Percentiles rank a stretch among this genome's conserved stretches.
These are phyloP conservation scores for Venturia canescens DNA, from an alignment of 1,140 invertebrate species.

Conservation along the genomic window DNA sequence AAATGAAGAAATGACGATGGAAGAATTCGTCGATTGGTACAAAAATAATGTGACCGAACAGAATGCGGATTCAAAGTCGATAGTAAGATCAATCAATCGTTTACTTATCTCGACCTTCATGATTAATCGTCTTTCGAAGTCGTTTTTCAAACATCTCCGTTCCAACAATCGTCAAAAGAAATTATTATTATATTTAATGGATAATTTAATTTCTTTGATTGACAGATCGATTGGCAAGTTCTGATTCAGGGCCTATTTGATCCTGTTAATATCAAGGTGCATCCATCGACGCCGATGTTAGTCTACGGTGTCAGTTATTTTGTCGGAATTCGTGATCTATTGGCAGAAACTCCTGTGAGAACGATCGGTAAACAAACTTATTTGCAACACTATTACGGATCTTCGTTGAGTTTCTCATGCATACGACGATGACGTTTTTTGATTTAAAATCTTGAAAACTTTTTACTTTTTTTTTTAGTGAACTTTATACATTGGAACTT, in stretches of 20 bases:
- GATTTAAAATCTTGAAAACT: too few relatives aligned
- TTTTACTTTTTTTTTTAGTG: slow-evolving; percentile 50
- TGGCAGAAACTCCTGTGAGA: slow-evolving; percentile 40
- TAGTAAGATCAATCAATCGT: not conserved
- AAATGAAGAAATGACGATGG: not conserved
- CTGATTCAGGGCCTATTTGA: slow-evolving; percentile 15
- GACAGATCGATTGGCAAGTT: slow-evolving; percentile 32
- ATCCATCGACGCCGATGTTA: slow-evolving; percentile 20
- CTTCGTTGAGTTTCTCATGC: too few relatives aligned
- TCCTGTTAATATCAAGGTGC: slow-evolving; percentile 6
- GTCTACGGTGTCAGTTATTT: slow-evolving; percentile 16
- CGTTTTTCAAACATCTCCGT: too few relatives aligned
- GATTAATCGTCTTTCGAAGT: too few relatives aligned
- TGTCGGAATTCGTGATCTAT: slow-evolving; percentile 21
- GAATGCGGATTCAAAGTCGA: not conserved
- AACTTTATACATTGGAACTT: slow-evolving; percentile 63
- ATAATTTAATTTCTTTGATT: not conserved
- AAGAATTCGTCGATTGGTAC: slow-evolving; percentile 20
- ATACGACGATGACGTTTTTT: too few relatives aligned
- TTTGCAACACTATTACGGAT: not conserved
- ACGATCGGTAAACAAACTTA: slow-evolving; percentile 46
- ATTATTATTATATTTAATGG: too few relatives aligned
- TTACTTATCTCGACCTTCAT: too few relatives aligned
- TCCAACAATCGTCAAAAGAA: too few relatives aligned
- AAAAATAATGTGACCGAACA: not conserved